These are phyloP conservation scores for Ennomos fuscantarius DNA, from an alignment of 2,888 invertebrate genomes.

Conservation along the genomic window DNA sequence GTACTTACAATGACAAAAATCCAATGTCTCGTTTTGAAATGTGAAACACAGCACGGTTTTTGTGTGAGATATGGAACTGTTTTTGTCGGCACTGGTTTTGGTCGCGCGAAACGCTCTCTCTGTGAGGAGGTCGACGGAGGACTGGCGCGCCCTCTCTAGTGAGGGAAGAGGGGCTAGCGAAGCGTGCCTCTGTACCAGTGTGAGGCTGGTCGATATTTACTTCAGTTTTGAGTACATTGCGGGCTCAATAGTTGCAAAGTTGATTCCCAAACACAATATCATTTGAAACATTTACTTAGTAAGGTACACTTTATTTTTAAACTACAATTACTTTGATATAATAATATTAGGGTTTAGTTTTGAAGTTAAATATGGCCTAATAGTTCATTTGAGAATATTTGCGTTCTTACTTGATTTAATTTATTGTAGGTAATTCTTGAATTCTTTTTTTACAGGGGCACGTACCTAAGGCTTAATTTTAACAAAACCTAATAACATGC, in stretches of 20 bases:
- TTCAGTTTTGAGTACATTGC: conserved; percentile 62
- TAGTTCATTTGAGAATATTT: too few species aligned
- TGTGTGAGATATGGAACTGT: conserved; percentile 50
- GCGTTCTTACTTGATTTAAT: too few species aligned
- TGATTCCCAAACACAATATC: not conserved
- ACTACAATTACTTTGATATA: too few species aligned
- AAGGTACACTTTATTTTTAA: too few species aligned
- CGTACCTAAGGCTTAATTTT: too few species aligned
- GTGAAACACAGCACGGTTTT: conserved; percentile 74
- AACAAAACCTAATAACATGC: too few species aligned
- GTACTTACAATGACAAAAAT: conserved; percentile 73
- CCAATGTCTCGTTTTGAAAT: conserved; percentile 60
- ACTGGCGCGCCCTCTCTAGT: conserved; percentile 70
- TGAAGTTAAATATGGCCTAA: too few species aligned
- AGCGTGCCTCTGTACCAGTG: conserved; percentile 53
- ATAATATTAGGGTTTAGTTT: too few species aligned
- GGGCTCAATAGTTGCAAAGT: not conserved
- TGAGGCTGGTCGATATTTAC: conserved; percentile 50
- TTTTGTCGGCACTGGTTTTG: conserved; percentile 50
- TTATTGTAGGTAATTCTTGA: too few species aligned
- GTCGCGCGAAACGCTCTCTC: conserved; percentile 56
- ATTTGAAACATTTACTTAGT: too few species aligned
- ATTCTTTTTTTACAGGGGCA: too few species aligned
- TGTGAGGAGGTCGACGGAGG: conserved; percentile 60
- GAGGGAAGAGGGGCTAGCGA: conserved; percentile 61